Conservation (phyloP, 2,797 vertebrate genomes). For the Alcedo quadribrachys region DNA sequence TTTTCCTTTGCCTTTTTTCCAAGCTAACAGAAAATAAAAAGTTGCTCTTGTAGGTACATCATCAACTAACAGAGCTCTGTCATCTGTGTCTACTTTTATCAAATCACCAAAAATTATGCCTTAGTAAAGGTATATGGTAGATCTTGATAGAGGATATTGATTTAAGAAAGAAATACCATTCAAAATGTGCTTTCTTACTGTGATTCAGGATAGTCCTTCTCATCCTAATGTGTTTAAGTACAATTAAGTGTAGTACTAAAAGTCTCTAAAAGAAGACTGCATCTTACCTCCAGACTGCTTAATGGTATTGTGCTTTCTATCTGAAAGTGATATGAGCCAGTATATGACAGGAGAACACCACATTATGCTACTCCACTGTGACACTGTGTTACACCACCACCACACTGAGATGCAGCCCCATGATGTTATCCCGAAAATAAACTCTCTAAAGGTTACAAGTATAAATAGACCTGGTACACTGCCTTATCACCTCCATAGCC, state of each 20-base stretch:
- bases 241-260: not conserved
- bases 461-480: conserved; percentile 1
- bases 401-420: not conserved
- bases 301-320: not conserved
- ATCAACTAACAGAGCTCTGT: not conserved
- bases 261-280: not conserved
- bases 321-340: not conserved
- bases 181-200: not conserved
- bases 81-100: not conserved
- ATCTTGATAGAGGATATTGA: not conserved
- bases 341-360: rapidly evolving
- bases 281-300: not conserved
- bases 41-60: not conserved
- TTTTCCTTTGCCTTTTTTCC: not conserved
- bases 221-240: conserved; percentile 4
- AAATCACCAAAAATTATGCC: not conserved
- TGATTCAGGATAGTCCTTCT: not conserved
- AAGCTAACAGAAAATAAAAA: not conserved
- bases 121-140: not conserved
- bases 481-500: not conserved
- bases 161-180: not conserved
- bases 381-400: not conserved
- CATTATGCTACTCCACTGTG: not conserved
- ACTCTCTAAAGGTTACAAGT: not conserved
- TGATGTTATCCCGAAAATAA: conserved; percentile 7